Percentiles rank a stretch among this genome's conserved stretches.
Conservation (phyloP, 2,888 invertebrate species). For the Rhingia campestris region DNA sequence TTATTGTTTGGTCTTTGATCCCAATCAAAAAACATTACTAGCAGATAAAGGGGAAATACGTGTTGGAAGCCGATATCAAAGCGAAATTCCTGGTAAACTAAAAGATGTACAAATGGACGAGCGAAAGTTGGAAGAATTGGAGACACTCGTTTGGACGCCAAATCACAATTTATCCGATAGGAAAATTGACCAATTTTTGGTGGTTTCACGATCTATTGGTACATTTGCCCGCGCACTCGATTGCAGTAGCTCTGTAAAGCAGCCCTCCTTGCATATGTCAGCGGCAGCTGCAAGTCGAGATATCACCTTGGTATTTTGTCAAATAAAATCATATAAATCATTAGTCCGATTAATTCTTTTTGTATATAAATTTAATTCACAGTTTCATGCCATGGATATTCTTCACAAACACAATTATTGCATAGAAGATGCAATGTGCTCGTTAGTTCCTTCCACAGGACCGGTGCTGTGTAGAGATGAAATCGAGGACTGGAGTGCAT, state of each 20-base stretch:
- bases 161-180: slow-evolving; percentile 94
- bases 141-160: slow-evolving; percentile 97
- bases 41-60: slow-evolving; percentile 99
- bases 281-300: slow-evolving; percentile 99
- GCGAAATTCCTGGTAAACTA: slow-evolving; percentile 92
- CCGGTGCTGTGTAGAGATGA: slow-evolving; percentile 98
- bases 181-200: slow-evolving; percentile 99
- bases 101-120: slow-evolving; percentile 87
- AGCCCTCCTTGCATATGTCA: slow-evolving; percentile 99
- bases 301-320: slow-evolving; percentile 90
- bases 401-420: slow-evolving; percentile 96
- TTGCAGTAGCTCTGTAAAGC: slow-evolving; percentile 98
- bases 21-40: slow-evolving; percentile 98
- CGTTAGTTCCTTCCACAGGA: slow-evolving; percentile 96
- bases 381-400: slow-evolving; percentile 99
- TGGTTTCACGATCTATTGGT: slow-evolving; percentile 96
- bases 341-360: slow-evolving; percentile 1
- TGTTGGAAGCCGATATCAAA: slow-evolving; percentile 97
- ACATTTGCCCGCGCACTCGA: slow-evolving; percentile 99
- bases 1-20: slow-evolving; percentile 99
- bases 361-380: slow-evolving; percentile 73
- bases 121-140: slow-evolving; percentile 90
- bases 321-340: background rate
- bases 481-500: slow-evolving; percentile 99
- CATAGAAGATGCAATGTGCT: slow-evolving; percentile 94